phyloP scores from a whole-genome alignment of 2,113 vertebrate genomes.

The Sigmodon hispidus region DNA sequence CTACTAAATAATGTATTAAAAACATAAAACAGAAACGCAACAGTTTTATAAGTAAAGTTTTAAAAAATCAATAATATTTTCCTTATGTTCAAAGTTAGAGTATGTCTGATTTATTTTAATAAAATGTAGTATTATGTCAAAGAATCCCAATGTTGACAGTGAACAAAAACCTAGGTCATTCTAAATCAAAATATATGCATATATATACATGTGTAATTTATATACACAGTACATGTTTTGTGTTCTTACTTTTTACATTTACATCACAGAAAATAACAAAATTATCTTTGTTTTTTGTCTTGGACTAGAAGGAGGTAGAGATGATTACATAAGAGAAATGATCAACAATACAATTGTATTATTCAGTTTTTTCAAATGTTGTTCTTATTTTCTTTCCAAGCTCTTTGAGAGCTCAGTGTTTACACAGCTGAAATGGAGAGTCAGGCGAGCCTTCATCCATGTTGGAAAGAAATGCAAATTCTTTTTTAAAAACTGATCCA shows the following conservation, averaged over 20 bases:
- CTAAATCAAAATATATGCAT: not conserved
- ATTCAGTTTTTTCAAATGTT: constrained; percentile 71
- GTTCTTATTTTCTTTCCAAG: constrained; percentile 77
- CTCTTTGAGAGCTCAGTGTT: constrained; percentile 78
- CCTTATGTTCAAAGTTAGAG: not conserved
- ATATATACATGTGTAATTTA: not conserved
- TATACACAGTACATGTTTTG: not conserved
- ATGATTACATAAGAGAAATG: constrained; percentile 61
- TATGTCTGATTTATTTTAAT: not conserved
- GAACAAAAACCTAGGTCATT: not conserved
- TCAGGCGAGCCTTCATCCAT: constrained; percentile 73
- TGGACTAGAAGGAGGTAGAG: constrained; percentile 60
- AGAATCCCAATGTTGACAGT: not conserved
- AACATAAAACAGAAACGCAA: constrained; percentile 24
- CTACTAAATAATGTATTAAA: not conserved
- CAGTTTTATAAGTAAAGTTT: not conserved
- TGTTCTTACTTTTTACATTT: not conserved
- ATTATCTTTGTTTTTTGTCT: constrained; percentile 30
- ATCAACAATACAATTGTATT: constrained; percentile 70
- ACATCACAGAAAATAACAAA: constrained; percentile 1
- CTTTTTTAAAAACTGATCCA: constrained; percentile 45
- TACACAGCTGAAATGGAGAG: constrained; percentile 84
- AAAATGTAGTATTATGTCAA: not conserved
- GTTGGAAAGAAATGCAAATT: constrained; percentile 81
- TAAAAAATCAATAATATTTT: not conserved